A percentile compares a stretch with the other conserved stretches of the same genome.
These are phyloP conservation scores for Ciconia nigra DNA, from an alignment of 2,797 vertebrate genomes.

Conservation along the genomic window DNA sequence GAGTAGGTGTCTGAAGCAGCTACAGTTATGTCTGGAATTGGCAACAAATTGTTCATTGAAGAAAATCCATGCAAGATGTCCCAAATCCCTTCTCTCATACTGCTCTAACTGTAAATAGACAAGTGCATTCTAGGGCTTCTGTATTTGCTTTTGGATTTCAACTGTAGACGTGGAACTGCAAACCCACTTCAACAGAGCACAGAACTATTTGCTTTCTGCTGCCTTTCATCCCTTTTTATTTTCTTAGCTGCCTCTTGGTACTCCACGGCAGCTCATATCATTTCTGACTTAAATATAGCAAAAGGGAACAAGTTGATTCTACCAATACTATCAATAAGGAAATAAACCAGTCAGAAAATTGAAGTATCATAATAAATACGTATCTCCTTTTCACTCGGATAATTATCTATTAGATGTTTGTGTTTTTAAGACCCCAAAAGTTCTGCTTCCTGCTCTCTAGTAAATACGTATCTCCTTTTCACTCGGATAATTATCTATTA, in stretches of 20 bases:
- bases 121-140: not conserved
- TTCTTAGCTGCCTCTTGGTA: not conserved
- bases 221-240: not conserved
- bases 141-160: not conserved
- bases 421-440: not conserved
- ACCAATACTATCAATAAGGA: not conserved
- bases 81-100: not conserved
- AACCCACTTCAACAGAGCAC: not conserved
- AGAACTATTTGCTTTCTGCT: not conserved
- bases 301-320: not conserved
- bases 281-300: not conserved
- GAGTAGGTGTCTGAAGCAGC: not conserved
- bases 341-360: not conserved
- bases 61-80: not conserved
- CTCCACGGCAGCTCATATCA: not conserved
- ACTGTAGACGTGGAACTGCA: not conserved
- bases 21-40: not conserved
- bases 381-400: not conserved
- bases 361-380: not conserved
- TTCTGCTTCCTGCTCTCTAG: not conserved
- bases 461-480: not conserved
- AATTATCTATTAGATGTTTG: not conserved
- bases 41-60: not conserved
- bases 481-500: not conserved
- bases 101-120: not conserved